Evolutionary conservation across 2,888 invertebrate genomes (phyloP).

Genomic region (Neuroscelio doddi): DNA sequence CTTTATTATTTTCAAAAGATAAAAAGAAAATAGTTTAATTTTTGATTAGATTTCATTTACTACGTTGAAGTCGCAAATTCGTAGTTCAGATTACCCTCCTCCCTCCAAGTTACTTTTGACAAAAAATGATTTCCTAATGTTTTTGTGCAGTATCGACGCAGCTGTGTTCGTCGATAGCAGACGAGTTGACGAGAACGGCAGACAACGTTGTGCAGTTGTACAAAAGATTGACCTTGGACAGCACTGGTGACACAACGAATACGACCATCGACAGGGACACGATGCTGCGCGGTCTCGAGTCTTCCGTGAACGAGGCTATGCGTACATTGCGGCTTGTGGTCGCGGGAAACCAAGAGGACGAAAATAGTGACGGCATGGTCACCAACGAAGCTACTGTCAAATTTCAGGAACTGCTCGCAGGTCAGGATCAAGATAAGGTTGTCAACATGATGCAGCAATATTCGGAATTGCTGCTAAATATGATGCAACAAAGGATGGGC

Average conservation of each 20-base stretch:
- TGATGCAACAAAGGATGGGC: constrained; percentile 77
- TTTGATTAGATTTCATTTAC: background rate
- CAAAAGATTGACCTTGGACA: constrained; percentile 76
- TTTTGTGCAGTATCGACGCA: constrained; percentile 75
- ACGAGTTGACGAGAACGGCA: constrained; percentile 79
- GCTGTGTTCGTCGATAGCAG: constrained; percentile 77
- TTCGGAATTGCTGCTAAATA: constrained; percentile 75
- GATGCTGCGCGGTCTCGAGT: constrained; percentile 71
- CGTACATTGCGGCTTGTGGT: constrained; percentile 68
- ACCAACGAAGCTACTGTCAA: constrained; percentile 74
- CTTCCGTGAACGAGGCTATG: constrained; percentile 71
- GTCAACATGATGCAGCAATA: constrained; percentile 78
- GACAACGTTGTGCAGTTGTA: constrained; percentile 82
- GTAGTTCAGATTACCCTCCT: no score
- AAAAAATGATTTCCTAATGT: constrained; percentile 8
- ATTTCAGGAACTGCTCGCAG: constrained; percentile 72
- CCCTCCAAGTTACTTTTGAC: background rate
- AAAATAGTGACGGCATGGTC: constrained; percentile 52
- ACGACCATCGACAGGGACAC: constrained; percentile 69
- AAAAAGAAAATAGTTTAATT: no score
- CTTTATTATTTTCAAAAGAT: no score
- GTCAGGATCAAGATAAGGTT: constrained; percentile 73
- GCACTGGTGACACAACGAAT: constrained; percentile 65
- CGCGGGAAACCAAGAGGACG: constrained; percentile 55
- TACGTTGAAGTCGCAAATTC: background rate